Evolutionary conservation across 2,113 vertebrate species (phyloP).

Genomic region (Terrapene triunguis): DNA sequence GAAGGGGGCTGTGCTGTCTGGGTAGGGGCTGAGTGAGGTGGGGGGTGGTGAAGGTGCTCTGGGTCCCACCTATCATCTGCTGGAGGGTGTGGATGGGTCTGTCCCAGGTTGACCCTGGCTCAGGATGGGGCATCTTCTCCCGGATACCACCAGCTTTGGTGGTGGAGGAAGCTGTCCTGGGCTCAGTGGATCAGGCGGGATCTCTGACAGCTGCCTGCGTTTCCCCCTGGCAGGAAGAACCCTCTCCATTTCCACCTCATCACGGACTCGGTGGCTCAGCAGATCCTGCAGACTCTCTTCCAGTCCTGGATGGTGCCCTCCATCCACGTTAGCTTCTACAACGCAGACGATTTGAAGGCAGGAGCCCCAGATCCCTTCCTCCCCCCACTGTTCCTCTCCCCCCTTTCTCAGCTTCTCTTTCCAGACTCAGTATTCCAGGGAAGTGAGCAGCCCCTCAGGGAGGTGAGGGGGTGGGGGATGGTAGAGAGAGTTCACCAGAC

Average conservation of each 20-base stretch:
- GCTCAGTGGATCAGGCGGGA: background rate
- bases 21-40: background rate
- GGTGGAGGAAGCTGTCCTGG: background rate
- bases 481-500: background rate
- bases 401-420: background rate
- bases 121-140: background rate
- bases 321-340: constrained; percentile 92
- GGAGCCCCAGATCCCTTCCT: background rate
- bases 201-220: background rate
- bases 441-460: background rate
- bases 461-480: background rate
- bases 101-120: background rate
- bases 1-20: background rate
- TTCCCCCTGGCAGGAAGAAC: constrained; percentile 86
- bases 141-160: background rate
- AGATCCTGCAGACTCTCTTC: constrained; percentile 90
- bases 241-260: constrained; percentile 97
- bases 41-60: background rate
- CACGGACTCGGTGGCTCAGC: constrained; percentile 90
- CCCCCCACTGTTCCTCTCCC: background rate
- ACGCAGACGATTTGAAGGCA: constrained; percentile 93
- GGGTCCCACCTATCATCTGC: background rate
- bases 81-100: background rate
- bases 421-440: background rate
- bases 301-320: constrained; percentile 97